phyloP scores from a whole-genome alignment of 2,113 vertebrate genomes.

The Anseranas semipalmata region DNA sequence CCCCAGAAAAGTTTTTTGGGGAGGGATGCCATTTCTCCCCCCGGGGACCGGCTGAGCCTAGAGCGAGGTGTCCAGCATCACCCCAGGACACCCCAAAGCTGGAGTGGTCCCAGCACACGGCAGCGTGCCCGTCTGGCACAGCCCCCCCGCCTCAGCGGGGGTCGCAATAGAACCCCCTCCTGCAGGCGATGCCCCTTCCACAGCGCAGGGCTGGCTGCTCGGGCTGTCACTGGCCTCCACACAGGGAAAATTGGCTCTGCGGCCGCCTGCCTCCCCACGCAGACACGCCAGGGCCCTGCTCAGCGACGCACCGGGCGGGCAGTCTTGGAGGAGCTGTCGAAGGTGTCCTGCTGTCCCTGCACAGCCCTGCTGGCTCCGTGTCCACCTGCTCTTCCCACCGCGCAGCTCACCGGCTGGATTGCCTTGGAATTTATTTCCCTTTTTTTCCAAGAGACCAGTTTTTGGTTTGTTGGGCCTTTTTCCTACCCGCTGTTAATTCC shows the following conservation, averaged over 20 bases:
- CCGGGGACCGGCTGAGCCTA: not conserved
- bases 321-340: not conserved
- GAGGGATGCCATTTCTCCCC: accelerated
- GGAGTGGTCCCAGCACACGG: not conserved
- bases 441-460: not conserved
- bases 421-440: not conserved
- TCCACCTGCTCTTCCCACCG: not conserved
- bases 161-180: accelerated
- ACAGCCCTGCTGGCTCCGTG: not conserved
- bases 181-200: not conserved
- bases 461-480: not conserved
- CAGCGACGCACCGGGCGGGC: not conserved
- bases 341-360: not conserved
- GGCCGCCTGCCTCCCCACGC: no score
- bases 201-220: not conserved
- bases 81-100: not conserved
- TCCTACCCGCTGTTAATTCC: not conserved
- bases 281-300: not conserved
- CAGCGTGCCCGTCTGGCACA: accelerated
- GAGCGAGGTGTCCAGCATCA: accelerated
- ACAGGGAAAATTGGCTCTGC: not conserved
- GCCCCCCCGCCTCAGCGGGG: not conserved
- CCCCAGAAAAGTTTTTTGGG: not conserved
- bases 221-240: not conserved
- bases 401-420: accelerated